Evolutionary conservation across 1,140 invertebrate genomes (phyloP), one percentile per base, ranked within the genome.

Genomic region (Ostrea edulis): DNA sequence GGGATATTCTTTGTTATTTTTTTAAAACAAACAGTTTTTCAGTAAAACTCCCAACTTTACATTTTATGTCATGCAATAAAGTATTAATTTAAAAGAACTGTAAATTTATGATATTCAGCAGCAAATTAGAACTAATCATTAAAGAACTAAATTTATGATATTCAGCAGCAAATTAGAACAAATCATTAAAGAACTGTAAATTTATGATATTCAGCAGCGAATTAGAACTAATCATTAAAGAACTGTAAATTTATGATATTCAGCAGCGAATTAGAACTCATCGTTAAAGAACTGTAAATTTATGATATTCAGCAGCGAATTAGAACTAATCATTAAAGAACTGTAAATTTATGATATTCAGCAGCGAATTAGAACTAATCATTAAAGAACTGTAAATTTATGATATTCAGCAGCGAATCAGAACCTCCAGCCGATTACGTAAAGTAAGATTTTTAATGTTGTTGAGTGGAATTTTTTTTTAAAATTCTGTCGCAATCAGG

Each of bases 401-500:
- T 62, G 55, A 29, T 77, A 77, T 77, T 77, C 68, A 77, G 68
- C 68, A 77, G 68, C 68, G 68, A 77, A 29, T 77, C 35, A 77
- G 68, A 77, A 77, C 68, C 12, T 29, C 25, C 68, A 77, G 68
- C 68, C 25, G 68, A 77, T 77, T 77, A 77, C 68, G 22, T 77
- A 77, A 77, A 77, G 68, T 77, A 77, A 77, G 68, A 77, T 77
- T 77, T n/a, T 77, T 77, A 25, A 22, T 77, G 68, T 77, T 25
- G 68, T 71, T 25, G 68, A 77, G 68, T 77, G 68, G 68, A 77
- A 77, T 77, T 77, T 77, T 77, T 77, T 11, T 35, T n/a, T n/a
- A n/a, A 77, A 25, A 29, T 77, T 77, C 68, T 77, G 11, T 77
- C 17, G 68, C 68, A 35, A 77, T 14, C 68, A 77, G 22, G 5